phyloP scores from a whole-genome alignment of 1,140 invertebrate species.

The Dreissena polymorpha region DNA sequence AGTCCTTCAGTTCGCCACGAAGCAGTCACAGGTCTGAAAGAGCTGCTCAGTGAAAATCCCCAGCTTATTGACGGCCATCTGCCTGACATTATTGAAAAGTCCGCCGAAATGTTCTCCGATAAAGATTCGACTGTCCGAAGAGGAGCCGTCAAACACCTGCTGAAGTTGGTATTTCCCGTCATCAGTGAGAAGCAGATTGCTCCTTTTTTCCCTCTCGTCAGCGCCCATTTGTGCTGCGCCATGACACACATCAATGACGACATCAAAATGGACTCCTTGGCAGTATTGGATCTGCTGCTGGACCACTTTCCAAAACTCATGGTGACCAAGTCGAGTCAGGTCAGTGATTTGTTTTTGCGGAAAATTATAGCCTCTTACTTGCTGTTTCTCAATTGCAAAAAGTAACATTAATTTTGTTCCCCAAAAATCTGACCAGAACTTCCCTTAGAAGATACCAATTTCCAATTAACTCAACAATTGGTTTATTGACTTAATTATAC shows the following conservation, averaged over 20 bases:
- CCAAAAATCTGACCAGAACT: no score
- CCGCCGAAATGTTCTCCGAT: slow-evolving; percentile 87
- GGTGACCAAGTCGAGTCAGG: slow-evolving; percentile 83
- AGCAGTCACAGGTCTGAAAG: slow-evolving; percentile 86
- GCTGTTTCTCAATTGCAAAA: no score
- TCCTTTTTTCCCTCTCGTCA: slow-evolving; percentile 88
- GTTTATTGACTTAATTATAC: no score
- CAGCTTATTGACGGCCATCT: slow-evolving; percentile 83
- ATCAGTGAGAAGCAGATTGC: slow-evolving; percentile 79
- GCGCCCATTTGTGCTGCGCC: slow-evolving; percentile 89
- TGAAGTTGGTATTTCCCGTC: slow-evolving; percentile 83
- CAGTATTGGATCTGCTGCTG: slow-evolving; percentile 85
- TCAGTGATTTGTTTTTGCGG: no score
- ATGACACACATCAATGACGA: slow-evolving; percentile 91
- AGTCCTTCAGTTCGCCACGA: slow-evolving; percentile 86
- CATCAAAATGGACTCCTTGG: slow-evolving; percentile 90
- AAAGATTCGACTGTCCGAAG: slow-evolving; percentile 86
- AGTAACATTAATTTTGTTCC: no score
- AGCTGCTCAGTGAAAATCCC: slow-evolving; percentile 83
- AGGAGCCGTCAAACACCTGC: slow-evolving; percentile 84
- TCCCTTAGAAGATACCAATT: no score
- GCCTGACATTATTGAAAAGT: slow-evolving; percentile 84
- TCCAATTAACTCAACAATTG: no score
- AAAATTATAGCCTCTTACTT: no score
- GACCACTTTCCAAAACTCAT: slow-evolving; percentile 83